Evolutionary conservation across 2,888 invertebrate genomes (phyloP), one percentile per base, ranked within the genome.

Genomic region (Leptinotarsa juncta): DNA sequence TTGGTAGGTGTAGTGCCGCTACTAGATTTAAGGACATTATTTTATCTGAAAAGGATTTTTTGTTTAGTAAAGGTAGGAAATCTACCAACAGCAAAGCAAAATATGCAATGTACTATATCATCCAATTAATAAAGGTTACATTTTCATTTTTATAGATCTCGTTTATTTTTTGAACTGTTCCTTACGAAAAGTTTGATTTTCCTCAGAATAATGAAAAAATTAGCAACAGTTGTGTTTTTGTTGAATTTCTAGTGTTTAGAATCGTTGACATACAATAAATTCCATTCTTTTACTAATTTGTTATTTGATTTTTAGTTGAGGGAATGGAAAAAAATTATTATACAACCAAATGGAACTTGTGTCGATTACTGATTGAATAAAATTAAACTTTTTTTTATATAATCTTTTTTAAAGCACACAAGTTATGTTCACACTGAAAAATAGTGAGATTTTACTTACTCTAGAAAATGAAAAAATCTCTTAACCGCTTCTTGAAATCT

Each of bases 1-100:
- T 20, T 57, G 57, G 3, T 57, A 23, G 57, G 57, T 57, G 18
- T 57, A 14, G 23, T 51, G 20, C 57, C 23, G 26, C 7, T 62
- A 26, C n/a, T 62, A 62, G 62, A 42, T 62, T 42, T 62, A 62
- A 42, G 62, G 62, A n/a, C 20, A 62, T 32, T 62, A 62, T 62
- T n/a, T 62, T 32, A 42, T 62, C 62, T 42, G 62, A 62, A 2
- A 32, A 62, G 23, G 57, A 23, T 23, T 57, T 57, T 4, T 26
- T 26, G 26, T 32, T 62, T 32, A 32, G 4, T 3, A 32, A 32
- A 62, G 42, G 62, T 42, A 62, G 42, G 62, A 62, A 62, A n/a
- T 26, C n/a, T 62, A 32, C 62, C 26, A 20, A 16, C 12, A 62
- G 32, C 1, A 62, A 60, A 60, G 60, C 14, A 32, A 18, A 62